Evolutionary conservation across 2,797 vertebrate genomes (phyloP), one percentile per base, ranked within the genome.

Genomic region (Notolabrus celidotus): DNA sequence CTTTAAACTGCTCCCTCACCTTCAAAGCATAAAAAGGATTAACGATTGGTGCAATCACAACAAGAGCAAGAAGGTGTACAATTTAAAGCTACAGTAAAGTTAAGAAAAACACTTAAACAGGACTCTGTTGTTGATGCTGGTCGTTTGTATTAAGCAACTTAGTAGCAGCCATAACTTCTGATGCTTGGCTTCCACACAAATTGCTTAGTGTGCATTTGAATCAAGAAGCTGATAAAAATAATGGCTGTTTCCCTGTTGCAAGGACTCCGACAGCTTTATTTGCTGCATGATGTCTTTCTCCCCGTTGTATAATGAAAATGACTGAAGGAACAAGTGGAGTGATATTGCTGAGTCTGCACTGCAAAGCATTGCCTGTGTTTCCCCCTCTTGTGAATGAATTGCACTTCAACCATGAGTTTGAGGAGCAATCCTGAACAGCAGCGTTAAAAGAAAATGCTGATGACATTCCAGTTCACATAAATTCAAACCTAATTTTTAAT

Each of bases 261-360:
- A 41, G 2, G 60, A 55, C 43, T 69, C 45, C 22, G 65, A 75
- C 69, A 71, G 70, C 67, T 70, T 73, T 39, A 74, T 67, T 69
- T 72, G 71, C 70, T 61, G 45, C 62, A 3, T 67, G 47, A 72
- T 47, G 55, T 71, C 54, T 69, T 66, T 76, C 55, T 58, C 7
- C 36, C 34, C 11, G 46, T 43, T 77, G 74, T 50, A 43, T 71
- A 71, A 62, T 80, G 70, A 70, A 86, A 88, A 72, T 27, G 66
- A 76, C 76, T 39, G 41, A 63, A 67, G 49, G 73, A 77, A 69
- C 56, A 67, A 74, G 58, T 9, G 19, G 41, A 59, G 59, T 36
- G 47, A 73, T 72, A 47, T 55, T 68, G 75, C 80, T 82, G 80
- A 87, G 69, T 65, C 47, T n/a, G 74, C 74, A 66, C 58, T 25